Base-by-base conservation (phyloP, 2,888 invertebrate genomes). In the Apamea monoglypha region DNA sequence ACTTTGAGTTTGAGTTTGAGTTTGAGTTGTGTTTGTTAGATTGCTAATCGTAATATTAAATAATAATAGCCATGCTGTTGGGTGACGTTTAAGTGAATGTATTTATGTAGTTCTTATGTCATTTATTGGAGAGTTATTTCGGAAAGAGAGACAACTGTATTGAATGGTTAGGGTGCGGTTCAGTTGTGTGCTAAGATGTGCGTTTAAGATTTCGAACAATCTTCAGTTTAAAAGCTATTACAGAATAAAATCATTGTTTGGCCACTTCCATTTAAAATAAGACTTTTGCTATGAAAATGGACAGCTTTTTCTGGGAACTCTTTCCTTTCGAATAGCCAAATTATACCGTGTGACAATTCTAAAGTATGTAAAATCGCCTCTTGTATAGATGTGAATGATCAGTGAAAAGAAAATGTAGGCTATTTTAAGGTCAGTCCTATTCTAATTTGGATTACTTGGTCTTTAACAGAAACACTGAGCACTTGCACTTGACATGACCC, bases 21-120 rank as follows among this genome's bases (percentile, higher is more conserved):
- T n/a, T n/a, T n/a, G n/a, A n/a, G 29, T 74, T 82, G 44, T 72
- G 83, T 90, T 66, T 75, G 78, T 87, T 32, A 61, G 71, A 67
- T 70, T 72, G 67, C 29, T 36, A 29, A 72, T 40, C 32, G 16
- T 59, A 47, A 16, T 50, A 50, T 18, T 56, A 25, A 36, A 53
- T 71, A 21, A 67, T 29, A 67, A 79, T 67, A 50, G 25, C 25
- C 25, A 18, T 32, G 40, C 16, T 56, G 21, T 64, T n/a, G 40
- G 8, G 18, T 66, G n/a, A n/a, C 3, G 6, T 74, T 44, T 74
- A 5, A 63, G n/a, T 47, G 2, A 47, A 47, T 47, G 32, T 66
- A 2, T 3, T 8, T 40, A 25, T 32, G 4, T 6, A 16, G 8
- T 40, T 74, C 70, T 74, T 50, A 29, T 36, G 7, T 50, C 4